Evolutionary conservation across 2,888 invertebrate genomes (phyloP), one percentile per base, ranked within the genome.

Genomic region (Fabriciana adippe): DNA sequence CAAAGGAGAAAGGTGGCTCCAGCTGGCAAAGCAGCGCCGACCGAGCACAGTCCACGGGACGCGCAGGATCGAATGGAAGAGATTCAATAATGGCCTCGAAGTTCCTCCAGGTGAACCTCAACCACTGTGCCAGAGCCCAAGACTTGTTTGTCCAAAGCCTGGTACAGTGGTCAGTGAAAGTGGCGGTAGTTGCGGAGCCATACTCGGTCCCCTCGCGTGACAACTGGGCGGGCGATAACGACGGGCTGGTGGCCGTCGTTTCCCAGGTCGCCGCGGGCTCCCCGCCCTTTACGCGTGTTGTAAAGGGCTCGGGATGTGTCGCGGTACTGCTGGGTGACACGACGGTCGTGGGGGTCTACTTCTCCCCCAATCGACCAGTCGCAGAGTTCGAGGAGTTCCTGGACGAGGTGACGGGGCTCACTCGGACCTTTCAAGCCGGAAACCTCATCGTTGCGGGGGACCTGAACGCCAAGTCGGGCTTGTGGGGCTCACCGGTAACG

Each of bases 61-160:
- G 6, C 0, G 35, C 5, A 8, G 35, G 6, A 8, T 1, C 0
- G 6, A 0, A 0, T 1, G 0, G 0, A 0, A 1, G 1, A 6
- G 1, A 8, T 8, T 0, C 1, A 1, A 1, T 8, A 1, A 6
- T 6, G 35, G 8, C 6, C 8, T 1, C 5, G 1, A 35, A 1
- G 8, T 6, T 6, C 5, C 8, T 8, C 1, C 8, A 8, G 35
- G 8, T 8, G 35, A 35, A 35, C 35, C 35, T 35, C 1, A 8
- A 8, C 8, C 8, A 8, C 35, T 6, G 35, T 1, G 8, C 35
- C 6, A 6, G 35, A 35, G 35, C 8, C 6, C 8, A 6, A 1
- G 35, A 35, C 35, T 8, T 35, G 6, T 35, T 35, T 8, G 35
- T 35, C 6, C 35, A 35, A 35, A 35, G 35, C 5, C 35, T 35